Evolutionary conservation across 2,888 invertebrate genomes (phyloP).

Genomic region (Chrysomela aeneicollis): DNA sequence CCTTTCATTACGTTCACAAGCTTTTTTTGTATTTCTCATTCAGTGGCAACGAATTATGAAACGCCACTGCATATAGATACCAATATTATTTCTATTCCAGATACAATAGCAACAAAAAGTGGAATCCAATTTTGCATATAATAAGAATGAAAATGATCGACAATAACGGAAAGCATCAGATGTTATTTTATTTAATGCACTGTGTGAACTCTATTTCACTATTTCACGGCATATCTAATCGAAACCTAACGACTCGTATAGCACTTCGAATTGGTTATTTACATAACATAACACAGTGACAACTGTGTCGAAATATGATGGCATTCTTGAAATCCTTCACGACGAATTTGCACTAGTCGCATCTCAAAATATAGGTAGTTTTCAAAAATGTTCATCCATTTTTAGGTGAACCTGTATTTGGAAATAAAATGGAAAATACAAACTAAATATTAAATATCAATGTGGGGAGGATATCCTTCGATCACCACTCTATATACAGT

Average conservation of each 20-base stretch:
- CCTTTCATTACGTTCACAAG: no score
- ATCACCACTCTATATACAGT: no score
- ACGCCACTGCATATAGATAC: not conserved
- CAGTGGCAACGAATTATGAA: no score
- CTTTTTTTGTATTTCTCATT: no score
- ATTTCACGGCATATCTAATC: not conserved
- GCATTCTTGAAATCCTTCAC: no score
- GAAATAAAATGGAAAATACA: no score
- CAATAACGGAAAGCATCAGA: not conserved
- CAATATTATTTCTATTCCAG: not conserved
- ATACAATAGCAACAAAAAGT: not conserved
- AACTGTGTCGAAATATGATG: not conserved
- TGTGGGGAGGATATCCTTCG: no score
- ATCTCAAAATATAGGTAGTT: no score
- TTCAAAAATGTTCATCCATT: no score
- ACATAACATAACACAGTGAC: not conserved
- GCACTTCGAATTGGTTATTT: not conserved
- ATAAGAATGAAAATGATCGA: not conserved
- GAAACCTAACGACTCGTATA: not conserved
- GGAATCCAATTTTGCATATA: not conserved
- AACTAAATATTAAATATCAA: no score
- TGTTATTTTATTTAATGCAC: not conserved
- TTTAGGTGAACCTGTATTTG: no score
- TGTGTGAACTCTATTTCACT: not conserved
- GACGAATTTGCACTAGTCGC: no score